Evolutionary conservation across 2,113 vertebrate species (phyloP).

Genomic region (Theristicus caerulescens): DNA sequence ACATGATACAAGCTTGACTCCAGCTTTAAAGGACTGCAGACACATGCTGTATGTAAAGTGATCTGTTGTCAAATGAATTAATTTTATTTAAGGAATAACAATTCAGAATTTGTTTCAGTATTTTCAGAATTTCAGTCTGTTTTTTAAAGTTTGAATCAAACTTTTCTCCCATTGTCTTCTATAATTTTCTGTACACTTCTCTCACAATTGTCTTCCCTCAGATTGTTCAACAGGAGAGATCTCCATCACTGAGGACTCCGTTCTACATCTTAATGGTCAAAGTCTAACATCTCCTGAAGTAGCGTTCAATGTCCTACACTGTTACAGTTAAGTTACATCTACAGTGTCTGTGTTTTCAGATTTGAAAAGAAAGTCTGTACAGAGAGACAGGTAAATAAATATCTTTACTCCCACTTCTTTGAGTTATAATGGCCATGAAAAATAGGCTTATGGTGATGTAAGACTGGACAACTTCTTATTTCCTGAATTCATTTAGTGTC

Average conservation of each 20-base stretch:
- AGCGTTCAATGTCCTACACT: not conserved
- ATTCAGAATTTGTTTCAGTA: not conserved
- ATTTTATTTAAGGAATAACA: not conserved
- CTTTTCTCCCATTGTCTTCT: not conserved
- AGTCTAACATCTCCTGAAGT: not conserved
- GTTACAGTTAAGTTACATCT: not conserved
- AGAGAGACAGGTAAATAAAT: not conserved
- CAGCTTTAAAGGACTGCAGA: not conserved
- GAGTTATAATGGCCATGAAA: not conserved
- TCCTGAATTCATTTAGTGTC: not conserved
- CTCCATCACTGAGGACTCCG: not conserved
- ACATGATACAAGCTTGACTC: not conserved
- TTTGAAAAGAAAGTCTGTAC: not conserved
- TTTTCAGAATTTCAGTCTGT: not conserved
- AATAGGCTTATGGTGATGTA: not conserved
- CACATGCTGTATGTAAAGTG: too few relatives aligned
- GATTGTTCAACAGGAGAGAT: not conserved
- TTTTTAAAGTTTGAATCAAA: not conserved
- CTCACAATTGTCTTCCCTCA: not conserved
- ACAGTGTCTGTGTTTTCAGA: not conserved
- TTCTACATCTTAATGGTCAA: not conserved
- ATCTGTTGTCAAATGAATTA: rapidly evolving
- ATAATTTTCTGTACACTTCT: not conserved
- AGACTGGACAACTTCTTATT: not conserved
- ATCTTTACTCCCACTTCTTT: not conserved